These are phyloP conservation scores for Adelges cooleyi DNA, from an alignment of 1,140 invertebrate genomes.

Conservation along the genomic window DNA sequence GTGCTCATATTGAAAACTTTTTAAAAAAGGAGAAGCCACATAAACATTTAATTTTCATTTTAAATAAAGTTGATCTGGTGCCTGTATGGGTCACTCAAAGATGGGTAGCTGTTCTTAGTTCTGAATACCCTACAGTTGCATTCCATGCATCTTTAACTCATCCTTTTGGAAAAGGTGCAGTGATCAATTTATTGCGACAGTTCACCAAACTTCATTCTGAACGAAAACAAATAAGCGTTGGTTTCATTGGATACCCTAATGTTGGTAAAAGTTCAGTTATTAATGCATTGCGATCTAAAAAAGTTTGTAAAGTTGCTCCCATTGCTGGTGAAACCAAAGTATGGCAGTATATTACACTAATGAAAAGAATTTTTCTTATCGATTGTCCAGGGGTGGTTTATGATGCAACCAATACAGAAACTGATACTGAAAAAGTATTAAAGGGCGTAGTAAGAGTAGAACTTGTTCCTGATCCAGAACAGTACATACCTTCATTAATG, in stretches of 20 bases:
- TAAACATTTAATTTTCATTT: constrained; percentile 87
- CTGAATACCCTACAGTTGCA: constrained; percentile 93
- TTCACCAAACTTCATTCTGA: constrained; percentile 92
- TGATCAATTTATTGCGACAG: constrained; percentile 92
- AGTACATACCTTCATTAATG: constrained; percentile 80
- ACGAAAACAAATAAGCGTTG: constrained; percentile 97
- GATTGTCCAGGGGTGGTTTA: constrained; percentile 99
- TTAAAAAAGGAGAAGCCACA: constrained; percentile 74
- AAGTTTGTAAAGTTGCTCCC: constrained; percentile 96
- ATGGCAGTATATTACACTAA: constrained; percentile 99
- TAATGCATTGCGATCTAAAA: constrained; percentile 87
- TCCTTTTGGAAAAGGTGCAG: constrained; percentile 92
- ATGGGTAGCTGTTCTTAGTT: constrained; percentile 87
- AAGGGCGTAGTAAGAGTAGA: constrained; percentile 94
- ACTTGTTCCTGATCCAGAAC: constrained; percentile 84
- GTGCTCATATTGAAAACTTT: constrained; percentile 75
- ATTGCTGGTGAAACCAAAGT: constrained; percentile 99
- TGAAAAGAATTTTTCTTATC: constrained; percentile 93
- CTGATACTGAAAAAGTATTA: constrained; percentile 89
- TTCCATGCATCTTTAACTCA: constrained; percentile 97
- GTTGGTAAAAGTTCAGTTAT: constrained; percentile 98
- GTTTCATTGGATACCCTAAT: constrained; percentile 98
- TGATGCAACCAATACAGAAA: constrained; percentile 80
- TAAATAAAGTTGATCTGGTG: constrained; percentile 92
- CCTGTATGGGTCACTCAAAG: constrained; percentile 94